These are phyloP conservation scores for Cenopis cana DNA, from an alignment of 2,888 invertebrate species.

Conservation along the genomic window DNA sequence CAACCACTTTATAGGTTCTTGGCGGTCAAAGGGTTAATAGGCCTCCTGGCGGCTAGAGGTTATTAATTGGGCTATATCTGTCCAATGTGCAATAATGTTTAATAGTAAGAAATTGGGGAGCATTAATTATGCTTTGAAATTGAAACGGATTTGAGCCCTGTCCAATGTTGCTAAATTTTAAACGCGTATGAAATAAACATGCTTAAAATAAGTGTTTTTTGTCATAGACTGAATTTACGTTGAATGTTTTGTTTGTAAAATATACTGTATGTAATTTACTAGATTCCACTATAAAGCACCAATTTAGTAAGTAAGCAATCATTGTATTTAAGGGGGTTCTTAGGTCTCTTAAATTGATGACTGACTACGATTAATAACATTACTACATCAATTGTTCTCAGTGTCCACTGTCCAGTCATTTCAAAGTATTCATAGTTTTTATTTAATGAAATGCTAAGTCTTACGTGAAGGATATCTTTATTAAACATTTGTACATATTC, in stretches of 20 bases:
- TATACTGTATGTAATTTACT: not conserved
- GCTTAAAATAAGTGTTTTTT: constrained; percentile 18
- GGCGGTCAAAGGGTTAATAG: too few species aligned
- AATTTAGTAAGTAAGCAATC: constrained; percentile 30
- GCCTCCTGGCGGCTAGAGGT: too few species aligned
- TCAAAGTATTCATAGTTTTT: constrained; percentile 5
- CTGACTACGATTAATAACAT: constrained; percentile 21
- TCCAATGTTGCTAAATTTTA: constrained; percentile 25
- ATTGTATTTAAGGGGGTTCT: constrained; percentile 20
- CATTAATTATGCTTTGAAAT: constrained; percentile 12
- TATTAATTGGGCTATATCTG: not conserved
- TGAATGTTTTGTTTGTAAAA: constrained; percentile 12
- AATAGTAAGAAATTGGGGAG: constrained; percentile 1
- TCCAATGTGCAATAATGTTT: constrained; percentile 14
- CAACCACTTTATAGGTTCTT: too few species aligned
- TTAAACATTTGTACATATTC: constrained; percentile 9
- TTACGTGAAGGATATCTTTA: constrained; percentile 1
- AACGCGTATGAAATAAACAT: constrained; percentile 14
- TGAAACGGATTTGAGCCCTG: constrained; percentile 26
- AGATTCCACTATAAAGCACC: constrained; percentile 29
- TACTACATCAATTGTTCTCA: not conserved
- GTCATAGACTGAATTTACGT: constrained; percentile 12
- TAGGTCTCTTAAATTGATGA: constrained; percentile 34
- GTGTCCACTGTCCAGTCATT: constrained; percentile 23
- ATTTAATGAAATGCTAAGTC: not conserved